phyloP scores from a whole-genome alignment of 2,113 vertebrate species.

The Indicator maculatus region DNA sequence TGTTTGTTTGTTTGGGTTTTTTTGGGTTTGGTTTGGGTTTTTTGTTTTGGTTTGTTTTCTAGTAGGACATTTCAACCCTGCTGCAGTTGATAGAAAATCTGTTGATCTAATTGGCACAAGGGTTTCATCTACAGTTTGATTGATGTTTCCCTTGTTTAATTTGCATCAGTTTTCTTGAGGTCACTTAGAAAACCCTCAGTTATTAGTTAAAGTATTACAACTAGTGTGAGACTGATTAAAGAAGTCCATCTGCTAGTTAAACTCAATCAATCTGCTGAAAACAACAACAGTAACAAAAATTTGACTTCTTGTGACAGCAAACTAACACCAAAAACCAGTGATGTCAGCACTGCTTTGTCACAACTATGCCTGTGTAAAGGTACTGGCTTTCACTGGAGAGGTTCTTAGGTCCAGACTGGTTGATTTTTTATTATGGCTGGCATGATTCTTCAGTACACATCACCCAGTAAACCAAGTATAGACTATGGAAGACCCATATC shows the following conservation, averaged over 20 bases:
- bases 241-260: neutral
- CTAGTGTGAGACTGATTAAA: neutral
- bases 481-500: neutral
- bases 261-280: neutral
- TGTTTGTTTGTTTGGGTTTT: neutral
- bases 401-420: neutral
- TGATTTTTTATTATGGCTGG: neutral
- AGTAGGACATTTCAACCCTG: neutral
- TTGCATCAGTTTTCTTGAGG: neutral
- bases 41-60: neutral
- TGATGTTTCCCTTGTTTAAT: neutral
- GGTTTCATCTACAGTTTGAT: neutral
- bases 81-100: neutral
- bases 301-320: neutral
- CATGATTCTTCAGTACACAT: neutral
- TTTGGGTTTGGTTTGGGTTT: neutral
- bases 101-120: neutral
- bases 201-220: neutral
- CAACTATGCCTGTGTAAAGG: fast-evolving
- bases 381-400: neutral
- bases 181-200: neutral
- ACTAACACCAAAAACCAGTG: neutral
- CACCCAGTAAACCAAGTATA: neutral
- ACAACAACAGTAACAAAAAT: neutral
- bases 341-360: neutral